Conservation (phyloP, 2,888 invertebrate genomes). For the Drosophila macrospina region DNA sequence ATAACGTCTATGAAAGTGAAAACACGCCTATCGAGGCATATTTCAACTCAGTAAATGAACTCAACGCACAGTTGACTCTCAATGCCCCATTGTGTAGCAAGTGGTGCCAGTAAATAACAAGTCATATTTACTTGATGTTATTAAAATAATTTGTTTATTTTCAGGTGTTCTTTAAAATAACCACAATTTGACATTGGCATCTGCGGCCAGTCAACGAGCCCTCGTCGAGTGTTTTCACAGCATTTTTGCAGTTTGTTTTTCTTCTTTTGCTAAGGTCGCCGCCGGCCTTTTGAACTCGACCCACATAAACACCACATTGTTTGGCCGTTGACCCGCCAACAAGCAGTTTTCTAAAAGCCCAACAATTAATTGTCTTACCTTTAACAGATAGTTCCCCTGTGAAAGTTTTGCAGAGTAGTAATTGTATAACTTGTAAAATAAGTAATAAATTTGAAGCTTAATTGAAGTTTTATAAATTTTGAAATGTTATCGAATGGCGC, state of each 20-base stretch:
- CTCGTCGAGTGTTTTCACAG: slow-evolving; percentile 42
- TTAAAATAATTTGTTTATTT: slow-evolving; percentile 14
- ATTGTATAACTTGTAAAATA: background rate
- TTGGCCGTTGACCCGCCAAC: slow-evolving; percentile 40
- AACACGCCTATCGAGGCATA: slow-evolving; percentile 5
- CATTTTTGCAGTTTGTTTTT: slow-evolving; percentile 12
- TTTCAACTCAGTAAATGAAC: slow-evolving; percentile 6
- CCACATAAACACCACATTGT: slow-evolving; percentile 35
- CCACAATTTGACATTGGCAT: slow-evolving; percentile 49
- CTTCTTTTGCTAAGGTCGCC: slow-evolving; percentile 26
- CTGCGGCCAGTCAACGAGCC: slow-evolving; percentile 40
- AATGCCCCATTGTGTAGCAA: slow-evolving; percentile 1
- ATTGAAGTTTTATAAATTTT: slow-evolving; percentile 1
- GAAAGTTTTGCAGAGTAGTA: slow-evolving; percentile 23
- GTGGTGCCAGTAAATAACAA: slow-evolving; percentile 12
- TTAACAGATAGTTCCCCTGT: slow-evolving; percentile 18
- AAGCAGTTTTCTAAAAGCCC: slow-evolving; percentile 26
- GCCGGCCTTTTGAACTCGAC: slow-evolving; percentile 59
- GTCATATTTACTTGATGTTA: slow-evolving; percentile 5
- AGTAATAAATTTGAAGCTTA: background rate
- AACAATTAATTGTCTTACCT: slow-evolving; percentile 22
- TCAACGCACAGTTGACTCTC: slow-evolving; percentile 1
- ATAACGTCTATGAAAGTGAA: slow-evolving; percentile 50
- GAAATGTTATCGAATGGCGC: slow-evolving; percentile 14
- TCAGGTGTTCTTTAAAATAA: slow-evolving; percentile 37